These are phyloP conservation scores for Coelogynopora nodosa DNA, from an alignment of 2,888 invertebrate species.

Conservation along the genomic window DNA sequence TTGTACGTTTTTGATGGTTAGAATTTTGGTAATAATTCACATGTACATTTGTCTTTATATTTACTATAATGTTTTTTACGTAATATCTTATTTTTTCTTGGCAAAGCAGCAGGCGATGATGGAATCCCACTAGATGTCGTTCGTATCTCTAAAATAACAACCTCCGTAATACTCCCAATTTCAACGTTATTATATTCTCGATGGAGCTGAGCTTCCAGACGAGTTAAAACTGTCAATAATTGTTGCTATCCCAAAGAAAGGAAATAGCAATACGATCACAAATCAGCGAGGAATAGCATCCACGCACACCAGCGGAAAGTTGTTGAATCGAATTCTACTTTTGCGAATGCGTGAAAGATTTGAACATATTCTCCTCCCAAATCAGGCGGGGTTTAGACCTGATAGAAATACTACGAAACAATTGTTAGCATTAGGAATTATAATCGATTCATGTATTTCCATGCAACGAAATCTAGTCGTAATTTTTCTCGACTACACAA, in stretches of 20 bases:
- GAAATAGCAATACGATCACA: neutral
- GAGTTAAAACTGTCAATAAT: neutral
- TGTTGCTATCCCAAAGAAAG: constrained; percentile 10
- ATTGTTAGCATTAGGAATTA: neutral
- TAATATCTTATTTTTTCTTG: too few species aligned
- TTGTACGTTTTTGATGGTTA: too few species aligned
- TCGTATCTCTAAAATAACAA: neutral
- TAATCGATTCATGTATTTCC: neutral
- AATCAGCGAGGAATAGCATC: too few species aligned
- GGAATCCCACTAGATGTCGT: neutral
- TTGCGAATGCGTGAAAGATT: constrained; percentile 14
- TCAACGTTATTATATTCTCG: neutral
- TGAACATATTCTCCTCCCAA: neutral
- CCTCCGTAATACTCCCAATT: neutral
- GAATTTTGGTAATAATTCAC: too few species aligned
- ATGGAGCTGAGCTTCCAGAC: neutral
- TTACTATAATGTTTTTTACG: too few species aligned
- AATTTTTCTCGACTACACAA: neutral
- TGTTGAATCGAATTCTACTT: constrained; percentile 26
- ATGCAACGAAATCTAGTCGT: neutral
- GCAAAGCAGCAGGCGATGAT: neutral
- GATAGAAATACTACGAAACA: neutral
- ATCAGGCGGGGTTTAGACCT: neutral
- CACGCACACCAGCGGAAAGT: neutral
- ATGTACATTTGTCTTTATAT: too few species aligned